Percentiles rank a stretch among this genome's conserved stretches.
These are phyloP conservation scores for Calephelis perditalis DNA, from an alignment of 2,888 invertebrate species.

Conservation along the genomic window DNA sequence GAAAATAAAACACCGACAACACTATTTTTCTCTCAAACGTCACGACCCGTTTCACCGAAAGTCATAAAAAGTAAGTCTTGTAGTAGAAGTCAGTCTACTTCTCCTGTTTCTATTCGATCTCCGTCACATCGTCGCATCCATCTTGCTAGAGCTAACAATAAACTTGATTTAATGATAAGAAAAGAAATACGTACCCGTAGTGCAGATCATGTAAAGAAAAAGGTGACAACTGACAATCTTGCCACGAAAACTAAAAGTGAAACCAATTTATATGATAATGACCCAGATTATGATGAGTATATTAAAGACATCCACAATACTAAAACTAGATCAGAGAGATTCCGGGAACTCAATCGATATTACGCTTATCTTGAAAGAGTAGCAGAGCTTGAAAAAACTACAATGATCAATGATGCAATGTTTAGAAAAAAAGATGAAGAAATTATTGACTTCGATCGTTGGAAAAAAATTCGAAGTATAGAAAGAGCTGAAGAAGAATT, in stretches of 20 bases:
- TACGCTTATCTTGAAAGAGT: conserved; percentile 92
- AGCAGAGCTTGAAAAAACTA: conserved; percentile 87
- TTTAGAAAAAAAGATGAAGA: conserved; percentile 87
- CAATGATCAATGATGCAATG: conserved; percentile 82
- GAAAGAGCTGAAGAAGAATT: conserved; percentile 91
- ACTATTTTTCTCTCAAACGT: conserved; percentile 60
- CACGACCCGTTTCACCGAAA: conserved; percentile 63
- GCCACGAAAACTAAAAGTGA: conserved; percentile 53
- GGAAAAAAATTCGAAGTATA: conserved; percentile 88
- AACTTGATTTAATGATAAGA: conserved; percentile 47
- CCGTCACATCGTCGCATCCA: conserved; percentile 83
- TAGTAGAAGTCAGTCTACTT: conserved; percentile 69
- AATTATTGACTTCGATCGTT: conserved; percentile 91
- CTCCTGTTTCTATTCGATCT: conserved; percentile 80
- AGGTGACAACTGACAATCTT: conserved; percentile 24
- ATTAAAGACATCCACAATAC: conserved; percentile 81
- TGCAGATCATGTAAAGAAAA: conserved; percentile 67
- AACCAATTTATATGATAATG: conserved; percentile 56
- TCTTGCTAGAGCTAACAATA: conserved; percentile 61
- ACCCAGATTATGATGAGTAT: conserved; percentile 83
- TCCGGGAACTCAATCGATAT: conserved; percentile 90
- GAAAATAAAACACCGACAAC: conserved; percentile 44
- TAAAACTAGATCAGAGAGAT: conserved; percentile 85
- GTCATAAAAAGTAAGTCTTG: conserved; percentile 35
- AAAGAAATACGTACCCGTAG: conserved; percentile 80